Percentiles rank a stretch among this genome's conserved stretches.
Conservation (phyloP, 2,888 invertebrate species). For the Cheilosia soror region DNA sequence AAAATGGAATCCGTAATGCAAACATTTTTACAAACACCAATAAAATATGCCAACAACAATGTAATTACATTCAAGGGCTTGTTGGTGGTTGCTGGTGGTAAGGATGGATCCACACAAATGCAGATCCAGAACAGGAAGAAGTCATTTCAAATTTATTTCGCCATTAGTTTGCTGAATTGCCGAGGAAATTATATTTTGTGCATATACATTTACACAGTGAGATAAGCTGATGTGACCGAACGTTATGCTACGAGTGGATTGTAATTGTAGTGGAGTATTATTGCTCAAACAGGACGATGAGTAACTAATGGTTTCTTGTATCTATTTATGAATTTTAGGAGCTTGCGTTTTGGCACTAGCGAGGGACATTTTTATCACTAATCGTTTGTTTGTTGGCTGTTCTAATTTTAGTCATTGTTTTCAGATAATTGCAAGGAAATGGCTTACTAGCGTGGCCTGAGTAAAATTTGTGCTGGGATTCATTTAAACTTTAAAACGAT, state of each 20-base stretch:
- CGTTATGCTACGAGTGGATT: not conserved
- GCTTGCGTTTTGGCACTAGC: conserved; percentile 41
- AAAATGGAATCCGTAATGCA: conserved; percentile 50
- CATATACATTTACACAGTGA: conserved; percentile 25
- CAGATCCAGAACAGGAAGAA: conserved; percentile 54
- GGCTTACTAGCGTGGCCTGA: not conserved
- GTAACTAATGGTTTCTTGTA: conserved; percentile 69
- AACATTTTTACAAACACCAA: conserved; percentile 51
- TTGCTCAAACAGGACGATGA: conserved; percentile 57
- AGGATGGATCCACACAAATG: not conserved
- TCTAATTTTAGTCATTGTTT: conserved; percentile 29
- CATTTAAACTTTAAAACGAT: no score
- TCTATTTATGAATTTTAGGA: conserved; percentile 39
- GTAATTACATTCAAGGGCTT: conserved; percentile 51
- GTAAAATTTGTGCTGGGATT: no score
- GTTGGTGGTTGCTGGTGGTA: not conserved
- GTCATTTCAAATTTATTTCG: conserved; percentile 72
- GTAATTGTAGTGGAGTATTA: conserved; percentile 19
- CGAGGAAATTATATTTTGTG: conserved; percentile 71
- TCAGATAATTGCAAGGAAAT: conserved; percentile 6
- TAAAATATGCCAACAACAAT: conserved; percentile 28
- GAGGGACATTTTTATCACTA: conserved; percentile 21
- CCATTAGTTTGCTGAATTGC: conserved; percentile 73
- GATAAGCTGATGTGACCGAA: conserved; percentile 54
- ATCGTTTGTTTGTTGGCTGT: conserved; percentile 54